Percentiles rank a stretch among this genome's conserved stretches.
Evolutionary conservation across 1,140 invertebrate genomes (phyloP).

Genomic region (Glossosoma conforme): DNA sequence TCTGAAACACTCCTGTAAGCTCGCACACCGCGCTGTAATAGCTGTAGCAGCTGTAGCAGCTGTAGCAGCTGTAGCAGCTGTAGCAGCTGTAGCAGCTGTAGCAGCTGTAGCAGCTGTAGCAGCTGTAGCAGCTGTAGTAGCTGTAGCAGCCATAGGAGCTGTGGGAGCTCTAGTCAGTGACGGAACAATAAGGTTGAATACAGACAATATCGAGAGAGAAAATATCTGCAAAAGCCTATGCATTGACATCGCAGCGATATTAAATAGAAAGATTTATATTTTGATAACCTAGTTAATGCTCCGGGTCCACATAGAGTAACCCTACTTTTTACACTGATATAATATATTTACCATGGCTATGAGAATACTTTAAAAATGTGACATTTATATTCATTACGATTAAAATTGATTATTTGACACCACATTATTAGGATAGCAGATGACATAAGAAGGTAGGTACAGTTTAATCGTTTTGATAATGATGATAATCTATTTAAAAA

Average conservation of each 20-base stretch:
- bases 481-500: slow-evolving; percentile 34
- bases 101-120: no score
- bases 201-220: slow-evolving; percentile 25
- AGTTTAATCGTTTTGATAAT: slow-evolving; percentile 32
- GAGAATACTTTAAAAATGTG: slow-evolving; percentile 32
- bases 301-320: slow-evolving; percentile 29
- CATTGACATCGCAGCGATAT: slow-evolving; percentile 31
- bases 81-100: no score
- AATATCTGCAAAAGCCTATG: slow-evolving; percentile 26
- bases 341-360: slow-evolving; percentile 31
- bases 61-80: no score
- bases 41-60: no score
- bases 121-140: no score
- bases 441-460: slow-evolving; percentile 30
- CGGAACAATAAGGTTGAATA: slow-evolving; percentile 5
- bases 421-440: slow-evolving; percentile 30
- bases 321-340: slow-evolving; percentile 33
- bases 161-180: background rate
- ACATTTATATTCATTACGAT: slow-evolving; percentile 32
- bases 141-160: background rate
- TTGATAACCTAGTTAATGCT: slow-evolving; percentile 29
- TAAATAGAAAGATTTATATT: slow-evolving; percentile 21
- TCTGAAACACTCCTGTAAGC: no score
- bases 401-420: slow-evolving; percentile 33
- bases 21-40: no score